phyloP scores from a whole-genome alignment of 2,113 vertebrate genomes.

The Scomber colias region DNA sequence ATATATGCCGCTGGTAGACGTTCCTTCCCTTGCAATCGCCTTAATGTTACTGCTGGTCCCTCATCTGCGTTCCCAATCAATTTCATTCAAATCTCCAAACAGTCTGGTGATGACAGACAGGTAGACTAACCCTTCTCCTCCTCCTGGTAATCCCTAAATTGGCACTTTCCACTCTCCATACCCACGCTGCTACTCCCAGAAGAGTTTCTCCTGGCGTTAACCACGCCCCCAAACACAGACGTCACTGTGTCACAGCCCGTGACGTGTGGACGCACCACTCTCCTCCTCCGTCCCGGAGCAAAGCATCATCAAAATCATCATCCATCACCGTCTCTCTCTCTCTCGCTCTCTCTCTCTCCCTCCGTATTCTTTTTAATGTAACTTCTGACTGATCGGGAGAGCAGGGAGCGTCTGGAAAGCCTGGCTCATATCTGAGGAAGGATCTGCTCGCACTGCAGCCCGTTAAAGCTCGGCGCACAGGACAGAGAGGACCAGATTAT shows the following conservation, averaged over 20 bases:
- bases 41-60: too few species aligned
- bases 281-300: conserved; percentile 86
- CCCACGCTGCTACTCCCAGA: conserved; percentile 78
- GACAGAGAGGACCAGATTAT: conserved; percentile 51
- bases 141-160: too few species aligned
- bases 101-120: too few species aligned
- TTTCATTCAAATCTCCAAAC: too few species aligned
- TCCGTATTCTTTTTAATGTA: conserved; percentile 82
- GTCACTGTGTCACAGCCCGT: conserved; percentile 89
- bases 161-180: too few species aligned
- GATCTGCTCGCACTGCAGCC: conserved; percentile 35
- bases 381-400: conserved; percentile 70
- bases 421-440: conserved; percentile 55
- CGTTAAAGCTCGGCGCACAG: conserved; percentile 55
- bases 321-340: conserved; percentile 75
- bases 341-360: conserved; percentile 70
- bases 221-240: conserved; percentile 84
- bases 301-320: conserved; percentile 81
- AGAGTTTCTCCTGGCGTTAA: conserved; percentile 83
- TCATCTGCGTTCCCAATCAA: too few species aligned
- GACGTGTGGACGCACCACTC: conserved; percentile 89
- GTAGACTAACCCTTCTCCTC: too few species aligned
- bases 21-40: too few species aligned
- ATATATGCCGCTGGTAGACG: too few species aligned
- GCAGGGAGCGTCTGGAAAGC: conserved; percentile 69